These are phyloP conservation scores for Enteromius thamalakanensis DNA, from an alignment of 2,797 vertebrate genomes.

Conservation along the genomic window DNA sequence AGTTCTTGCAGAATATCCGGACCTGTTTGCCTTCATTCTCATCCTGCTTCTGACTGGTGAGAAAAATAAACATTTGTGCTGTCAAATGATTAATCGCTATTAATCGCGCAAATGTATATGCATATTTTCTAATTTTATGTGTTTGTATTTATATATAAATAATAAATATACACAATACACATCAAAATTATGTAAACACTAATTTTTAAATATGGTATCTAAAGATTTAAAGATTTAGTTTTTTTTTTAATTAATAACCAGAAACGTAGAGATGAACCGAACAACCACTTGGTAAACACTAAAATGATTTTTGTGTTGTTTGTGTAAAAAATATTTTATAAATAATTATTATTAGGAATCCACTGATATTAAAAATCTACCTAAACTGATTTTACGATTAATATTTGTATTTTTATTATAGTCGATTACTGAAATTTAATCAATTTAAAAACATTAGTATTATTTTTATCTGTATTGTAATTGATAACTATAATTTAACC, in stretches of 20 bases:
- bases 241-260: not conserved
- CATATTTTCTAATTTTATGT: too few species aligned
- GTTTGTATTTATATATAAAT: too few species aligned
- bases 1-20: slow-evolving; percentile 87
- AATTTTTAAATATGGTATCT: not conserved
- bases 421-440: too few species aligned
- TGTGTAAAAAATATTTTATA: not conserved
- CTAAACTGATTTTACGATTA: not conserved
- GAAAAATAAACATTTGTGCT: slow-evolving; percentile 43
- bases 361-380: not conserved
- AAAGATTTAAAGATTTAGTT: not conserved
- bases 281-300: not conserved
- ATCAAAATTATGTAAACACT: too few species aligned
- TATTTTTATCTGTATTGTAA: too few species aligned
- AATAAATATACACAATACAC: too few species aligned
- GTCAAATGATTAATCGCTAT: too few species aligned
- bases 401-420: too few species aligned
- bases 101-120: too few species aligned
- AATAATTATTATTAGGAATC: not conserved
- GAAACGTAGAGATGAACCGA: not conserved
- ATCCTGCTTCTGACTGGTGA: slow-evolving; percentile 89
- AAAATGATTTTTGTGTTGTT: not conserved
- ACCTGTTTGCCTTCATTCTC: slow-evolving; percentile 90
- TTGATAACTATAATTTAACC: too few species aligned
- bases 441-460: too few species aligned